phyloP scores from a whole-genome alignment of 1,140 invertebrate species.

The Venustaconcha ellipsiformis region DNA sequence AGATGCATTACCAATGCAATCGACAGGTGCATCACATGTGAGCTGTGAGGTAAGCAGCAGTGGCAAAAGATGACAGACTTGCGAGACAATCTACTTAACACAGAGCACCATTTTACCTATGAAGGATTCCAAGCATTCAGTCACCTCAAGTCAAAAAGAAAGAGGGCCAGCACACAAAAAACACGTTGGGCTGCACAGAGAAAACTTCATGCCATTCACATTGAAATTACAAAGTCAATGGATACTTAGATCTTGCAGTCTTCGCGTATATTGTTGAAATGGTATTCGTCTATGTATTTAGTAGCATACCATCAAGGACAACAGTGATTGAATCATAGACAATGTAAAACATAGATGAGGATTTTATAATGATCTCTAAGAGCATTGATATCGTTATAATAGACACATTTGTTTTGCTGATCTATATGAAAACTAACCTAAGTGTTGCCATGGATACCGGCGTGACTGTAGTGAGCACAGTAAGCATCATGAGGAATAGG shows the following conservation, averaged over 20 bases:
- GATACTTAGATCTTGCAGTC: too few relatives aligned
- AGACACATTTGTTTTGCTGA: too few relatives aligned
- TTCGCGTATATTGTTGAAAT: too few relatives aligned
- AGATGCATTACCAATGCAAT: constrained; percentile 3
- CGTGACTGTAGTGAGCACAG: constrained; percentile 37
- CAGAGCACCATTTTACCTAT: not conserved
- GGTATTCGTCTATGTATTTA: too few relatives aligned
- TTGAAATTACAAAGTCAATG: too few relatives aligned
- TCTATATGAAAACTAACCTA: constrained; percentile 20
- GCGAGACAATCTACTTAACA: not conserved
- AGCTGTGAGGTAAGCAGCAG: not conserved
- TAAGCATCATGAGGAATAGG: constrained; percentile 43
- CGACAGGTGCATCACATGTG: constrained; percentile 13
- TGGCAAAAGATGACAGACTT: not conserved
- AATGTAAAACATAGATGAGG: too few relatives aligned
- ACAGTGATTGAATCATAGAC: too few relatives aligned
- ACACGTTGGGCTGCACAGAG: too few relatives aligned
- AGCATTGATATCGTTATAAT: too few relatives aligned
- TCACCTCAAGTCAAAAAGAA: not conserved
- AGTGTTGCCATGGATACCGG: constrained; percentile 45
- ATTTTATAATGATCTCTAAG: too few relatives aligned
- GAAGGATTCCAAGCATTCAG: not conserved
- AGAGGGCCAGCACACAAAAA: not conserved
- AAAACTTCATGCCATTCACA: too few relatives aligned
- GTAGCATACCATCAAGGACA: too few relatives aligned